phyloP scores from a whole-genome alignment of 1,140 invertebrate genomes.

The Heliothis subflexa region DNA sequence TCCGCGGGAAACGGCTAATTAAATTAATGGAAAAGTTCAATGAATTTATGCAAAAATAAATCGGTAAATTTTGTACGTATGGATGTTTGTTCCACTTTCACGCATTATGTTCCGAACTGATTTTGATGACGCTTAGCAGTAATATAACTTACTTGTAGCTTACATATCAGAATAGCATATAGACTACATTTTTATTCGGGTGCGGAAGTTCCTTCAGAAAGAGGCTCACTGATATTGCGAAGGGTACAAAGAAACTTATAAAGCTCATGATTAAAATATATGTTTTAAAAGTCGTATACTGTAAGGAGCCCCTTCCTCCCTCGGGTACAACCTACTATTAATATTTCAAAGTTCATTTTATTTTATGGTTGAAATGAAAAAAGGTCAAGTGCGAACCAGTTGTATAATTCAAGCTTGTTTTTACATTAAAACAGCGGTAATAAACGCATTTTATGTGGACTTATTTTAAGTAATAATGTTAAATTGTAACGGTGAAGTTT shows the following conservation, averaged over 20 bases:
- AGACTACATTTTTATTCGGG: too few relatives aligned
- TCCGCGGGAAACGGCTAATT: too few relatives aligned
- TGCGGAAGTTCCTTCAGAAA: too few relatives aligned
- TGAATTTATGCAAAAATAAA: too few relatives aligned
- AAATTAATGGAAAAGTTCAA: too few relatives aligned
- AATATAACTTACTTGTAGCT: too few relatives aligned
- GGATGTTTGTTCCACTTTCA: too few relatives aligned
- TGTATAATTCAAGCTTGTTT: slow-evolving; percentile 37
- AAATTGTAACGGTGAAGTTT: slow-evolving; percentile 25
- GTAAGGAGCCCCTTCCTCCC: slow-evolving; percentile 53
- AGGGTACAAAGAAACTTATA: neutral
- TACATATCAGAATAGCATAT: too few relatives aligned
- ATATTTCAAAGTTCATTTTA: slow-evolving; percentile 79
- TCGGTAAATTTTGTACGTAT: too few relatives aligned
- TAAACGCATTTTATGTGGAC: slow-evolving; percentile 23
- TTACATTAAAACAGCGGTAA: slow-evolving; percentile 15
- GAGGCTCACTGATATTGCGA: too few relatives aligned
- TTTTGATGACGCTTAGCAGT: too few relatives aligned
- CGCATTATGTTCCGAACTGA: too few relatives aligned
- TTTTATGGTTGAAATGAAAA: slow-evolving; percentile 71
- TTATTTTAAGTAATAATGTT: slow-evolving; percentile 32
- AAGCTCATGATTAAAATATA: neutral
- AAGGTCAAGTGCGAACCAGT: slow-evolving; percentile 60
- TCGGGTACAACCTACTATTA: slow-evolving; percentile 62
- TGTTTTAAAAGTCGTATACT: slow-evolving; percentile 39